These are phyloP conservation scores for Penaeus monodon DNA, from an alignment of 2,888 invertebrate species.

Conservation along the genomic window DNA sequence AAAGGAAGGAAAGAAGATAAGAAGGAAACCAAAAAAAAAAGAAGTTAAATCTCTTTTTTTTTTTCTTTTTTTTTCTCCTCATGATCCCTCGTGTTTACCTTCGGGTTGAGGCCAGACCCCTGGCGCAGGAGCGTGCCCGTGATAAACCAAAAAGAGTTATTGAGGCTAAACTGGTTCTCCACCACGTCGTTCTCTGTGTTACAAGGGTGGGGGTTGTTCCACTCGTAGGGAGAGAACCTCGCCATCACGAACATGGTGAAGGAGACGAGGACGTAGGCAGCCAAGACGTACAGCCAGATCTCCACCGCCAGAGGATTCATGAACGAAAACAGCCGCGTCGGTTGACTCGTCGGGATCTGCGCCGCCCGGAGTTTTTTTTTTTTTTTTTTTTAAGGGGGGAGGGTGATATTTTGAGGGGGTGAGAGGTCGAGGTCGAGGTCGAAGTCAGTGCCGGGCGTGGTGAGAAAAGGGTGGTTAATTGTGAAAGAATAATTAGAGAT, in stretches of 20 bases:
- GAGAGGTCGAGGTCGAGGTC: no score
- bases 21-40: not conserved
- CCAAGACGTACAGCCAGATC: conserved; percentile 95
- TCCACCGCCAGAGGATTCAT: conserved; percentile 95
- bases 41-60: not conserved
- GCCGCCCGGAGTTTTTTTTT: conserved; percentile 20
- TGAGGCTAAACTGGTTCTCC: conserved; percentile 96
- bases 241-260: conserved; percentile 96
- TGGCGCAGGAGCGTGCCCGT: conserved; percentile 95
- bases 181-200: conserved; percentile 78
- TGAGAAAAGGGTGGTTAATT: no score
- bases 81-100: conserved; percentile 74
- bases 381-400: no score
- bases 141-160: conserved; percentile 97
- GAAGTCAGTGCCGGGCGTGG: no score
- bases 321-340: conserved; percentile 87
- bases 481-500: no score
- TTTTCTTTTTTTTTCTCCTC: not conserved
- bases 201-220: conserved; percentile 84
- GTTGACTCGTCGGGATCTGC: conserved; percentile 64
- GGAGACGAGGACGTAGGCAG: conserved; percentile 93
- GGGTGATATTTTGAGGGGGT: no score
- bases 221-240: conserved; percentile 95
- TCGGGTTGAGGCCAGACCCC: conserved; percentile 91
- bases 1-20: not conserved